Evolutionary conservation across 1,140 invertebrate genomes (phyloP).

Genomic region (Chymomyza costata): DNA sequence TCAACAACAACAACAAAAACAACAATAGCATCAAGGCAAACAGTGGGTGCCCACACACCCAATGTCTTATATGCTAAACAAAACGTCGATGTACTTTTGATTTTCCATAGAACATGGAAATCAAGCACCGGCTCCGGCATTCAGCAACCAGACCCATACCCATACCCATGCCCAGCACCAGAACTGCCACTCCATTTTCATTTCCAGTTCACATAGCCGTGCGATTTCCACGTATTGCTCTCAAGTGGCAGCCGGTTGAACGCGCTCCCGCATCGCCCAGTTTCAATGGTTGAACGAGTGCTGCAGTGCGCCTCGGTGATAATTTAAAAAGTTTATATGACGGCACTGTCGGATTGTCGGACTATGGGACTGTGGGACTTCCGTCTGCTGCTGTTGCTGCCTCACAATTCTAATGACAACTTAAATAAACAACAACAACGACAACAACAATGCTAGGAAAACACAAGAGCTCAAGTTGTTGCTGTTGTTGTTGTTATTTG

Average conservation of each 20-base stretch:
- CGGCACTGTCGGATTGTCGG: constrained; percentile 18
- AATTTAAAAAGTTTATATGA: constrained; percentile 70
- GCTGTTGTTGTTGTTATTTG: constrained; percentile 2
- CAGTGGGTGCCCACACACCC: neutral
- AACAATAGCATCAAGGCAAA: constrained; percentile 22
- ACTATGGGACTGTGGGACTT: neutral
- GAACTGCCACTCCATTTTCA: constrained; percentile 23
- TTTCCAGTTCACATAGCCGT: constrained; percentile 59
- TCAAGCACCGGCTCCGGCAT: constrained; percentile 4
- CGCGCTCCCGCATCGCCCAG: constrained; percentile 13
- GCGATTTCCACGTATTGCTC: constrained; percentile 66
- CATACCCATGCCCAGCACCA: no score
- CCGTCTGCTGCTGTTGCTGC: constrained; percentile 33
- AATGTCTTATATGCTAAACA: constrained; percentile 8
- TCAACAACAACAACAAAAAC: neutral
- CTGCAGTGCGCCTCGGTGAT: constrained; percentile 51
- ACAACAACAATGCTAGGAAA: constrained; percentile 33
- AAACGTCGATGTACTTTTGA: constrained; percentile 30
- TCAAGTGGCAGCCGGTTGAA: constrained; percentile 58
- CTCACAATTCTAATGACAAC: constrained; percentile 68
- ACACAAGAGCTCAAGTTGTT: constrained; percentile 37
- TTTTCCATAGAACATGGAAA: constrained; percentile 45
- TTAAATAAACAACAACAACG: constrained; percentile 70
- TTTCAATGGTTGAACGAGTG: neutral
- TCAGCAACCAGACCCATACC: constrained; percentile 2